phyloP scores from a whole-genome alignment of 2,888 invertebrate genomes.

The Platynereis dumerilii region DNA sequence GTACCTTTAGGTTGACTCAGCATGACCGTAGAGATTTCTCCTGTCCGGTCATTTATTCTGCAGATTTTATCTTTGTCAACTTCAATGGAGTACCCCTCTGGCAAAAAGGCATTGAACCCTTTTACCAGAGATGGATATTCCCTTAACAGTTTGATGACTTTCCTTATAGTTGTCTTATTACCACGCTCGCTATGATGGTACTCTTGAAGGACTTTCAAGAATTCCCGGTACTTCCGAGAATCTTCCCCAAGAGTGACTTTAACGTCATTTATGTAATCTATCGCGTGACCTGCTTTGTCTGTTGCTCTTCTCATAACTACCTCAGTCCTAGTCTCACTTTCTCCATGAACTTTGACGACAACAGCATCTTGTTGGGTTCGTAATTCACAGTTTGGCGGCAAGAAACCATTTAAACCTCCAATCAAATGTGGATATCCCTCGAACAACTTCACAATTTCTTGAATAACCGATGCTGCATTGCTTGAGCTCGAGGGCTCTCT shows the following conservation, averaged over 20 bases:
- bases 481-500: background rate
- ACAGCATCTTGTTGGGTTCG: constrained; percentile 37
- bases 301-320: background rate
- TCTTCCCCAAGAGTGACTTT: constrained; percentile 21
- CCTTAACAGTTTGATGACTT: constrained; percentile 26
- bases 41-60: background rate
- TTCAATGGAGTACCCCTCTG: constrained; percentile 33
- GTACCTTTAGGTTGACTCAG: too few relatives aligned
- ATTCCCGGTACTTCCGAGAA: constrained; percentile 27
- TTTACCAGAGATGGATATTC: constrained; percentile 33
- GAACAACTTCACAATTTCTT: constrained; percentile 27
- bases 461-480: constrained; percentile 27
- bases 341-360: constrained; percentile 32
- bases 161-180: constrained; percentile 14
- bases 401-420: constrained; percentile 26
- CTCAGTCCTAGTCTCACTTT: background rate
- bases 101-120: constrained; percentile 43
- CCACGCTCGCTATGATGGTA: constrained; percentile 10
- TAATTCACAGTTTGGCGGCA: constrained; percentile 30
- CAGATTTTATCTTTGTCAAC: constrained; percentile 13
- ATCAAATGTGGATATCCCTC: constrained; percentile 34
- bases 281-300: constrained; percentile 2
- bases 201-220: constrained; percentile 24
- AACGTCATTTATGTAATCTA: constrained; percentile 24
- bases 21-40: too few relatives aligned